A percentile compares a stretch with the other conserved stretches of the same genome.
phyloP scores from a whole-genome alignment of 2,888 invertebrate genomes.

The Cryptus armator region DNA sequence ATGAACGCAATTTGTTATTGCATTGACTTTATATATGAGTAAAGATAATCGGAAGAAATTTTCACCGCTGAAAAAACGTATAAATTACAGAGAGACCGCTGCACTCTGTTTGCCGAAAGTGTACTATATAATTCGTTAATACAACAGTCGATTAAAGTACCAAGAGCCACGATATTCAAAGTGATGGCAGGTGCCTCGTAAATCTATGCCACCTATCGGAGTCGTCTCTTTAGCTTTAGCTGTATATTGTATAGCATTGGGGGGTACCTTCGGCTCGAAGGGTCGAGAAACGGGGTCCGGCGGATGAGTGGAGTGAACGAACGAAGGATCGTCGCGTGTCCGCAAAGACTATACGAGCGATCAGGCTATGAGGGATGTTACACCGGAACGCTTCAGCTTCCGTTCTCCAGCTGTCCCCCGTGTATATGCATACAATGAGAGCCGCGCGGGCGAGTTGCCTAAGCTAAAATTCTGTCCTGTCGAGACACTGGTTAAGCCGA shows the following conservation, averaged over 20 bases:
- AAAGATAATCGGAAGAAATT: no score
- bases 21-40: no score
- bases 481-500: conserved; percentile 17
- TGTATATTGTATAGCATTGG: conserved; percentile 44
- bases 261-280: neutral
- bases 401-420: conserved; percentile 80
- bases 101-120: neutral
- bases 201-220: conserved; percentile 66
- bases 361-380: conserved; percentile 71
- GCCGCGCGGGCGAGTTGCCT: conserved; percentile 68
- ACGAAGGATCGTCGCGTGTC: conserved; percentile 10
- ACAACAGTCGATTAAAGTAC: neutral
- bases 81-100: neutral
- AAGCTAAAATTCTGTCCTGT: conserved; percentile 28
- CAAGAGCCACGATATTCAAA: conserved; percentile 33
- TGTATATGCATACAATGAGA: conserved; percentile 82
- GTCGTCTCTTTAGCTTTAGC: conserved; percentile 30
- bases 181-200: conserved; percentile 73
- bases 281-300: conserved; percentile 9
- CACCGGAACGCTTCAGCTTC: conserved; percentile 70
- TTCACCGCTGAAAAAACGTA: neutral
- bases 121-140: conserved; percentile 22
- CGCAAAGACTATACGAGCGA: neutral
- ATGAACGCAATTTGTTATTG: no score
- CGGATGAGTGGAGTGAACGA: neutral